Evolutionary conservation across 2,888 invertebrate genomes (phyloP), one percentile per base, ranked within the genome.

Genomic region (Trisateles emortualis): DNA sequence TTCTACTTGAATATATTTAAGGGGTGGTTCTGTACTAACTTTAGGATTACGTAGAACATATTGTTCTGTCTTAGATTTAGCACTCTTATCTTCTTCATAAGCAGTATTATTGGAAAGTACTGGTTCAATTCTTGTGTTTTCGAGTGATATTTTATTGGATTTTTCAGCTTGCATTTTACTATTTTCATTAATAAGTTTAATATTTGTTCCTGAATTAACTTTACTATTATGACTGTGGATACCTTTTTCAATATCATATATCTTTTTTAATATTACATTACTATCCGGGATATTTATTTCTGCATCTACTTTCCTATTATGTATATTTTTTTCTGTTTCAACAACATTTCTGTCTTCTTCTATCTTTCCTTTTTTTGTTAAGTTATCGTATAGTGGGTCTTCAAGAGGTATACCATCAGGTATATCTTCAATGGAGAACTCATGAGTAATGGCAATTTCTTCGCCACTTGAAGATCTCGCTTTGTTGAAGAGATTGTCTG

Each of bases 361-460:
- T 32, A 26, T 26, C 8, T 68, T 67, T 24, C 69, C 67, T 38
- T 50, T 57, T 32, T 73, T 62, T 0, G 76, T 83, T 2, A 89
- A 70, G 55, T 88, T 87, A 2, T 91, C 90, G 47, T 85, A 90
- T 1, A 90, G 55, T 0, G 90, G 90, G 38, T 90, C 89, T 45
- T 92, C 91, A 0, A 92, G 72, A 0, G 90, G 90, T 39, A 89
- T 83, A 0, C 89, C 88, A 46, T 89, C 90, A 3, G 90, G 89
- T 14, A 91, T 84, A 38, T 91, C 90, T 54, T 91, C 90, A 43
- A 86, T 88, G 0, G 84, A 78, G 53, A 84, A 88, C 19, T 91
- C 90, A 6, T 88, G 72, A 0, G 77, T 84, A 13, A 92, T 89
- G 19, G 90, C 58, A 3, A 90, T 83, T 24, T 88, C 89, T 1